Percentiles rank a stretch among this genome's conserved stretches.
phyloP scores from a whole-genome alignment of 2,888 invertebrate species.

The Mythimna impura region DNA sequence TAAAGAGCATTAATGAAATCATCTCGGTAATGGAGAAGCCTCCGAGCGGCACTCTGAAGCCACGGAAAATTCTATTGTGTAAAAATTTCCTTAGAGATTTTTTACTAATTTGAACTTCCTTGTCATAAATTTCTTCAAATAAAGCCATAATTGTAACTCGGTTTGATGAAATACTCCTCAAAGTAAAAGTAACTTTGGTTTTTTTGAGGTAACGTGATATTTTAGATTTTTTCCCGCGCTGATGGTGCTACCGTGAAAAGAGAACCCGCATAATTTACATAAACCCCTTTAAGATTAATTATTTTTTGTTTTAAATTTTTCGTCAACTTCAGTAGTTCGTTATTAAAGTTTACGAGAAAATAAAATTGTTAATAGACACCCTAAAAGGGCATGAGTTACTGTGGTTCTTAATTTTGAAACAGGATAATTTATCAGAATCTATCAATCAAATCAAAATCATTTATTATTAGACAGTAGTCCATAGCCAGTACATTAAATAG shows the following conservation, averaged over 20 bases:
- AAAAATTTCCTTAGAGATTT: conserved; percentile 61
- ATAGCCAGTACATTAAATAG: too few relatives aligned
- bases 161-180: conserved; percentile 38
- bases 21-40: conserved; percentile 73
- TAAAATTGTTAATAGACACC: too few relatives aligned
- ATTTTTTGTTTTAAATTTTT: background rate
- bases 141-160: conserved; percentile 51
- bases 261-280: background rate
- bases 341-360: background rate
- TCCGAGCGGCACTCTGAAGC: conserved; percentile 61
- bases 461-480: too few relatives aligned
- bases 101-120: conserved; percentile 59
- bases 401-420: background rate
- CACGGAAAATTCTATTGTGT: conserved; percentile 61
- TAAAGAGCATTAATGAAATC: conserved; percentile 80
- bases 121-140: conserved; percentile 47
- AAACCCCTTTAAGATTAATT: background rate
- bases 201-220: conserved; percentile 43
- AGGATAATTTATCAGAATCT: background rate
- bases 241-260: background rate
- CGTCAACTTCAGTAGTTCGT: background rate
- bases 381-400: too few relatives aligned
- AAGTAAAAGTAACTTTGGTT: conserved; percentile 38
- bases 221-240: conserved; percentile 9
- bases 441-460: too few relatives aligned